Conservation (phyloP, 2,888 invertebrate species). For the Sinelater perroti region DNA sequence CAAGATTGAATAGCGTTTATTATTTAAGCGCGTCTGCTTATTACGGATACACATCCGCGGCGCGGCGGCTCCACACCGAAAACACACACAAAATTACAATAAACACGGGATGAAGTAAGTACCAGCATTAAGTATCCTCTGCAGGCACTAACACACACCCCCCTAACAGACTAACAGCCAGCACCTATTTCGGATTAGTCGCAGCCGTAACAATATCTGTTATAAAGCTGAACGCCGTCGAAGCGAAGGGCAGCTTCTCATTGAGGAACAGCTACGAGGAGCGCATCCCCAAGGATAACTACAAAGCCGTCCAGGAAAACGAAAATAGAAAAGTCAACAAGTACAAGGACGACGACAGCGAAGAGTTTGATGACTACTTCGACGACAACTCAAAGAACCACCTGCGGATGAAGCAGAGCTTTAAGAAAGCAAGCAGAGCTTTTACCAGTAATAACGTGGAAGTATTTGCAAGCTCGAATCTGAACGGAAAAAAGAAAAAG, state of each 20-base stretch:
- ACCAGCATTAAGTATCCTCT: too few relatives aligned
- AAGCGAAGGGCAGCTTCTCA: background rate
- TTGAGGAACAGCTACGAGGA: too few relatives aligned
- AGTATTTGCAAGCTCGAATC: too few relatives aligned
- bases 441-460: too few relatives aligned
- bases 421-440: too few relatives aligned
- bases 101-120: slow-evolving; percentile 8
- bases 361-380: background rate
- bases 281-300: background rate
- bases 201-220: too few relatives aligned
- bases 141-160: too few relatives aligned
- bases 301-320: background rate
- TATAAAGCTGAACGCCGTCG: too few relatives aligned
- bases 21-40: background rate
- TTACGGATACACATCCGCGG: background rate
- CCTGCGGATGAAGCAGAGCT: too few relatives aligned
- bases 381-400: background rate
- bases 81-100: background rate
- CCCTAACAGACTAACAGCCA: too few relatives aligned
- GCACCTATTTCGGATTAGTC: too few relatives aligned
- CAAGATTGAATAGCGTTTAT: slow-evolving; percentile 11
- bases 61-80: background rate
- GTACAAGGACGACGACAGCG: background rate
- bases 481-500: too few relatives aligned
- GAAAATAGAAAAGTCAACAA: background rate